These are phyloP conservation scores for Podiceps cristatus DNA, from an alignment of 2,113 vertebrate genomes.

Conservation along the genomic window DNA sequence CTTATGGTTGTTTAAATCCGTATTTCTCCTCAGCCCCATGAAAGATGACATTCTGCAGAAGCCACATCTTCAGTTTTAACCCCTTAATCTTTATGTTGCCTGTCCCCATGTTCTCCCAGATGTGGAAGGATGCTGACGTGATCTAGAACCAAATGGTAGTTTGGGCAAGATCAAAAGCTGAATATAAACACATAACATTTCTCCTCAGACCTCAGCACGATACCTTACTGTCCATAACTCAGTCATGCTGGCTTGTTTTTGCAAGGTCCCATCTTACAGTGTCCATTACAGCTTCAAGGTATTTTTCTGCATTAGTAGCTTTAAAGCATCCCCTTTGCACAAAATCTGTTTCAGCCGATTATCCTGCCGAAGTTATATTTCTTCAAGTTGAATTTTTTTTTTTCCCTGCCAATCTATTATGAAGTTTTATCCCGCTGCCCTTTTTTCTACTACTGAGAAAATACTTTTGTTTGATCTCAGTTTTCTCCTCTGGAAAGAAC, in stretches of 20 bases:
- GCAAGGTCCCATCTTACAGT: not conserved
- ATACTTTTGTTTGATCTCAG: not conserved
- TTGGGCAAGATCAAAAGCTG: not conserved
- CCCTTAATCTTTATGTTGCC: not conserved
- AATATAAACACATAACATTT: not conserved
- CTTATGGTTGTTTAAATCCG: not conserved
- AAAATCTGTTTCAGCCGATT: not conserved
- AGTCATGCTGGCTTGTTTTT: not conserved
- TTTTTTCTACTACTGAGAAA: not conserved
- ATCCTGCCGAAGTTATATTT: not conserved
- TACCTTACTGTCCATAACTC: not conserved
- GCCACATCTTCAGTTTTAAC: not conserved
- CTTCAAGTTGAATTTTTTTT: not conserved
- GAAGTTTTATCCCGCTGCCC: not conserved
- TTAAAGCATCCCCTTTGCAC: not conserved
- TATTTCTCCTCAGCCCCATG: not conserved
- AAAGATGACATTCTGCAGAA: not conserved
- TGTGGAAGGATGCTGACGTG: fast-evolving
- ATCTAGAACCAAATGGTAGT: not conserved
- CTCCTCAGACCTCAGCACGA: not conserved
- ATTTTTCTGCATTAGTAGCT: not conserved
- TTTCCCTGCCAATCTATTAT: not conserved
- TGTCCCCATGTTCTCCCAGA: not conserved
- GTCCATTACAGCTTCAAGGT: not conserved
- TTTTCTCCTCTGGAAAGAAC: not conserved